Evolutionary conservation across 2,797 vertebrate species (phyloP).

Genomic region (Lophura swinhoii): DNA sequence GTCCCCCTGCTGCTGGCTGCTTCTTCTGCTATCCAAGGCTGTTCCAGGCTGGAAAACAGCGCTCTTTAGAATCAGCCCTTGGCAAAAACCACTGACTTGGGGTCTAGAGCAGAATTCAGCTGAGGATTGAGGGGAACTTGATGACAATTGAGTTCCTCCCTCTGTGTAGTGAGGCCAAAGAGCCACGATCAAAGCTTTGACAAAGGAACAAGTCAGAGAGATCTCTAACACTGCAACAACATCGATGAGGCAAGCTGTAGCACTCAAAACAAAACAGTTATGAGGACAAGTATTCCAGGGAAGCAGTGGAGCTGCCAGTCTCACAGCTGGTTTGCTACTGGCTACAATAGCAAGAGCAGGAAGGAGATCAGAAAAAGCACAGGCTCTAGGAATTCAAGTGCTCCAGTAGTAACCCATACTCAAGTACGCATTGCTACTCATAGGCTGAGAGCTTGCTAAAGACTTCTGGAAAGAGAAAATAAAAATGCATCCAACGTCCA

Average conservation of each 20-base stretch:
- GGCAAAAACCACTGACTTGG: background rate
- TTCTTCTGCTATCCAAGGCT: background rate
- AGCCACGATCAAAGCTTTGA: background rate
- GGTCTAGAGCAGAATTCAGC: background rate
- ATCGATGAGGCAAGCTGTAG: background rate
- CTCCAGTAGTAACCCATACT: background rate
- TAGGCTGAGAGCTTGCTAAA: background rate
- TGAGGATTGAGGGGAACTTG: background rate
- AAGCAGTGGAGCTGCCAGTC: background rate
- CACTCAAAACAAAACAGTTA: background rate
- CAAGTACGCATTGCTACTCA: background rate
- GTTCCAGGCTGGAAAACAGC: background rate
- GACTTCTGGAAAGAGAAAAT: slow-evolving; percentile 12
- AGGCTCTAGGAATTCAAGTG: background rate
- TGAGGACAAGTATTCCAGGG: background rate
- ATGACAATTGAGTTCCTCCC: background rate
- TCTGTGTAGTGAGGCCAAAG: background rate
- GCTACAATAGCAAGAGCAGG: background rate
- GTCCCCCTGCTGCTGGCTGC: background rate
- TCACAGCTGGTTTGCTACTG: background rate
- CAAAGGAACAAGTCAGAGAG: background rate
- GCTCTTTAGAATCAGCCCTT: background rate
- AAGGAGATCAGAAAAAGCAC: background rate
- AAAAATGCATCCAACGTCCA: background rate
- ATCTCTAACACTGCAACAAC: background rate